Percentiles rank a stretch among this genome's conserved stretches.
Evolutionary conservation across 2,888 invertebrate species (phyloP).

Genomic region (Nemotelus nigrinus): DNA sequence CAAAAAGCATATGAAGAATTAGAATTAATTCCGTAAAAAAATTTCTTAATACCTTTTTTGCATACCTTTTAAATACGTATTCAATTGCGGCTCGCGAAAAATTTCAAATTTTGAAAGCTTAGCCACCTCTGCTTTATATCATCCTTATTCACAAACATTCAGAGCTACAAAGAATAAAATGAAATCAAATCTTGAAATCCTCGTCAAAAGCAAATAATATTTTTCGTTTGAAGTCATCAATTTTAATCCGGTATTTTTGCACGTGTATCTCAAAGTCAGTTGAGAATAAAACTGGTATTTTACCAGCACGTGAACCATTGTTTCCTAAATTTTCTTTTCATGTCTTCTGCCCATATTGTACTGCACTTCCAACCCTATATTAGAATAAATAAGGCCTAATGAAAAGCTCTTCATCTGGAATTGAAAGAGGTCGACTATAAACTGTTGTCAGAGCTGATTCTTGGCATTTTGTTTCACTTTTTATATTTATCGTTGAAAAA

Average conservation of each 20-base stretch:
- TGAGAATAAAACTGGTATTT: no score
- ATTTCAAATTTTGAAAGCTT: conserved; percentile 32
- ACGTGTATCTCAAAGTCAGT: not conserved
- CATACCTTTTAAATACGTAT: conserved; percentile 33
- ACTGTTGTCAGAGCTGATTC: no score
- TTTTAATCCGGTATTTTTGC: not conserved
- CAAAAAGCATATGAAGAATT: not conserved
- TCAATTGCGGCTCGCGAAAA: conserved; percentile 27
- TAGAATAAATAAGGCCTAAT: no score
- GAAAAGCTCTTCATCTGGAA: no score
- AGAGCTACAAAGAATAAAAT: not conserved
- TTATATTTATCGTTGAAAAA: no score
- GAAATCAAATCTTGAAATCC: not conserved
- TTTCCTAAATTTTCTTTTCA: no score
- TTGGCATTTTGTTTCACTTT: no score
- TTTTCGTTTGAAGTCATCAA: conserved; percentile 9
- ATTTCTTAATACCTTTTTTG: conserved; percentile 22
- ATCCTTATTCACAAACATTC: not conserved
- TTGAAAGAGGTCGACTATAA: no score
- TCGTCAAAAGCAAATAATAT: not conserved
- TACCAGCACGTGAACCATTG: no score
- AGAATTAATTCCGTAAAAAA: conserved; percentile 7
- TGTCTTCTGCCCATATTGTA: no score
- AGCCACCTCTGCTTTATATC: conserved; percentile 14
- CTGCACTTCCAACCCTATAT: no score